Evolutionary conservation across 2,797 vertebrate genomes (phyloP).

Genomic region (Tolypeutes matacus): DNA sequence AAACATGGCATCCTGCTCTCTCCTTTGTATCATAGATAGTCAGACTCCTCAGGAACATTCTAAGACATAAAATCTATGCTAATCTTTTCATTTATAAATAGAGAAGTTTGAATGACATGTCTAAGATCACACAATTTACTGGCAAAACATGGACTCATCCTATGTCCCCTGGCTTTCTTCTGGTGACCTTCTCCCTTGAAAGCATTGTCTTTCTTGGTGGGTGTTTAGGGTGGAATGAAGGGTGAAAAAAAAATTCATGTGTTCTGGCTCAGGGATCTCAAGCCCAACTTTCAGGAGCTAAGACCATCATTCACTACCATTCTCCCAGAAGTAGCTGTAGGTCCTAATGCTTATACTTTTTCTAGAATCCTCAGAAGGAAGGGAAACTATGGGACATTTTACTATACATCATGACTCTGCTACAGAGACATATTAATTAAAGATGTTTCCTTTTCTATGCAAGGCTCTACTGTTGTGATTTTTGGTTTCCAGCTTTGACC

Average conservation of each 20-base stretch:
- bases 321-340: background rate
- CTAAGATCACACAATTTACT: background rate
- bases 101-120: background rate
- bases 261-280: slow-evolving; percentile 24
- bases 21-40: background rate
- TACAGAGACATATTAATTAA: background rate
- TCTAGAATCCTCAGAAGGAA: background rate
- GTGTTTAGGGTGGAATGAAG: background rate
- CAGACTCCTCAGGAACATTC: background rate
- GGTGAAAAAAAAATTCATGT: background rate
- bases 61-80: background rate
- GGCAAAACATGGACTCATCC: background rate
- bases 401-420: background rate
- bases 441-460: background rate
- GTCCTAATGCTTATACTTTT: background rate
- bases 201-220: background rate
- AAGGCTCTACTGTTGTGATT: background rate
- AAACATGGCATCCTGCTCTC: background rate
- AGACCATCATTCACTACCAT: background rate
- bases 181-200: background rate
- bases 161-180: background rate
- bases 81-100: background rate
- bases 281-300: background rate
- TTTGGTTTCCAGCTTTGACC: background rate
- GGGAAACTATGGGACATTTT: background rate